A percentile compares a stretch with the other conserved stretches of the same genome.
phyloP scores from a whole-genome alignment of 1,140 invertebrate genomes.

The Mya arenaria region DNA sequence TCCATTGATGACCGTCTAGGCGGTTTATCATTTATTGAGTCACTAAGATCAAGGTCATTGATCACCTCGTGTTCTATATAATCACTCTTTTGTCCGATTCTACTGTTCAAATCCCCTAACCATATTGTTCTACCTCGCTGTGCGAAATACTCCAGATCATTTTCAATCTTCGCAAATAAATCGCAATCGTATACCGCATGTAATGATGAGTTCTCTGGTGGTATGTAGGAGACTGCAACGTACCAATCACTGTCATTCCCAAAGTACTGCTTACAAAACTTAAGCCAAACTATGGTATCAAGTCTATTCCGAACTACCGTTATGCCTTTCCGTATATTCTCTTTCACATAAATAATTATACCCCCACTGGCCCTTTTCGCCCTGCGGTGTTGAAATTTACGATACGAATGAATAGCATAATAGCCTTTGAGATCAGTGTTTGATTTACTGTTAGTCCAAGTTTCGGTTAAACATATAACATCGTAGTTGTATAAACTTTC shows the following conservation, averaged over 20 bases:
- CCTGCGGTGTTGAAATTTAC: neutral
- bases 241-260: neutral
- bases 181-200: neutral
- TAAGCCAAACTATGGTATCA: neutral
- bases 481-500: neutral
- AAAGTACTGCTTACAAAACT: neutral
- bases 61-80: neutral
- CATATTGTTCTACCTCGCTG: neutral
- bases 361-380: slow-evolving; percentile 12
- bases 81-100: neutral
- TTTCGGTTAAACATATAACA: neutral
- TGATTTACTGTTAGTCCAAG: neutral
- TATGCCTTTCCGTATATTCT: slow-evolving; percentile 8
- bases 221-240: neutral
- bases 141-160: neutral
- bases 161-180: neutral
- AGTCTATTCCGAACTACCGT: neutral
- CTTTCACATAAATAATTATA: slow-evolving; percentile 11
- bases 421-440: neutral
- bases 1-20: neutral
- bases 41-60: neutral
- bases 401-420: neutral
- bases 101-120: neutral
- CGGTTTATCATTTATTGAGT: neutral
- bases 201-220: neutral